Base-by-base conservation (phyloP, 2,113 vertebrate genomes). In the Piprites chloris region DNA sequence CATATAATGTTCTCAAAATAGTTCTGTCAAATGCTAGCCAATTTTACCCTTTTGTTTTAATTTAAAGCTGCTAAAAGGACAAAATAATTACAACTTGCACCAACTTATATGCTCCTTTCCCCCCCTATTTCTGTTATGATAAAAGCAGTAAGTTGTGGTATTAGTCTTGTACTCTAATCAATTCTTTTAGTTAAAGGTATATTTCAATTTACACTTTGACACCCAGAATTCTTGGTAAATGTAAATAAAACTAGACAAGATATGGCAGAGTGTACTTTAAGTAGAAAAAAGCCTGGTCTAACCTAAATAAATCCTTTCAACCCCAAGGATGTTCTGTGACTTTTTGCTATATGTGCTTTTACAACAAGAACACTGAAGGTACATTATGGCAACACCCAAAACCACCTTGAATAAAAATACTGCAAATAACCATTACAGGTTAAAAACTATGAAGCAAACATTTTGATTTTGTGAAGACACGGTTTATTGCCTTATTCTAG, bases 401-500 rank as follows among this genome's bases (percentile, higher is more conserved):
- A 53, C 83, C 92, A 97, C 95, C 94, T 97, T 9, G 79, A 97
- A 97, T 81, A 81, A 93, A 94, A 95, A 82, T 91, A 95, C 59
- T 85, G 89, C 85, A 95, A 95, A 77, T 76, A 93, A 94, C 52
- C 91, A 73, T 85, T 91, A 84, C 22, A 78, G 47, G 94, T 97
- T 85, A 97, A 87, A 97, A 95, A 97, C 95, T 97, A 87, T 84
- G 69, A 91, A 96, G 93, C 71, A 91, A 97, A 97, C 90, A 93
- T 95, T 80, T 88, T 91, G 93, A 96, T 96, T 92, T 94, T 94
- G 88, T 93, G 89, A 98, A 96, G 94, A 98, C 93, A 91, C 8
- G 14, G 89, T 96, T 97, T 98, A 98, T 97, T 98, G 97, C 97
- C 97, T 98, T 97, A 95, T 92, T 96, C 87, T 85, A 59, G 78